phyloP scores from a whole-genome alignment of 2,888 invertebrate genomes.

The Ashinkailepas kermadecensis region DNA sequence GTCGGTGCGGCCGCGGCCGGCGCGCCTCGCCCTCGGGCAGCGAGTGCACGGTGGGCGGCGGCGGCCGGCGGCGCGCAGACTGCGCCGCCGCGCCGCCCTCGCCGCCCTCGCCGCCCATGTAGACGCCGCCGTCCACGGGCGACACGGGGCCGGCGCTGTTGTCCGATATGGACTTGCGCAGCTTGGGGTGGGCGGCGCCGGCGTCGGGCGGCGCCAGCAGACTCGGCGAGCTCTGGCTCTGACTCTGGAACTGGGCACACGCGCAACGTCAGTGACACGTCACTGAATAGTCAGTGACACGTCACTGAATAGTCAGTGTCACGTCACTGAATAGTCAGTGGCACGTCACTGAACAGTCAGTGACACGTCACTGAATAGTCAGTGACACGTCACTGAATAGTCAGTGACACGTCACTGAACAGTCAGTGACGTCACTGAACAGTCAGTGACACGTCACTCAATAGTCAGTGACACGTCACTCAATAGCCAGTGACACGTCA shows the following conservation, averaged over 20 bases:
- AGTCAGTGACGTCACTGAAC: too few relatives aligned
- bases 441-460: too few relatives aligned
- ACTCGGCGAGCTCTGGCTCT: conserved; percentile 21
- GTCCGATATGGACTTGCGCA: conserved; percentile 33
- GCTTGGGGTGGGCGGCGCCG: conserved; percentile 31
- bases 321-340: too few relatives aligned
- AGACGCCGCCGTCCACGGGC: conserved; percentile 9
- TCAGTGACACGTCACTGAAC: too few relatives aligned
- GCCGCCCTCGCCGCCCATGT: conserved; percentile 1
- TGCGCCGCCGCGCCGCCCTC: background rate
- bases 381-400: too few relatives aligned
- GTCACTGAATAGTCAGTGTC: too few relatives aligned
- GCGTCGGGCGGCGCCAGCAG: conserved; percentile 11
- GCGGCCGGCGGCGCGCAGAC: background rate
- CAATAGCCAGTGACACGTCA: too few relatives aligned
- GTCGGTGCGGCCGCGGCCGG: conserved; percentile 28
- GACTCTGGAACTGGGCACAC: background rate
- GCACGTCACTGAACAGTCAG: too few relatives aligned
- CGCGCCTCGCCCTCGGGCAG: conserved; percentile 22
- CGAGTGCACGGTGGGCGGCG: conserved; percentile 20
- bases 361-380: too few relatives aligned
- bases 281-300: too few relatives aligned
- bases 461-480: too few relatives aligned
- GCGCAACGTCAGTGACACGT: too few relatives aligned
- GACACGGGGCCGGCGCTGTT: conserved; percentile 9